Conservation (phyloP, 53 echinoderm and acorn worm genomes). For the Holothuria leucospilota region DNA sequence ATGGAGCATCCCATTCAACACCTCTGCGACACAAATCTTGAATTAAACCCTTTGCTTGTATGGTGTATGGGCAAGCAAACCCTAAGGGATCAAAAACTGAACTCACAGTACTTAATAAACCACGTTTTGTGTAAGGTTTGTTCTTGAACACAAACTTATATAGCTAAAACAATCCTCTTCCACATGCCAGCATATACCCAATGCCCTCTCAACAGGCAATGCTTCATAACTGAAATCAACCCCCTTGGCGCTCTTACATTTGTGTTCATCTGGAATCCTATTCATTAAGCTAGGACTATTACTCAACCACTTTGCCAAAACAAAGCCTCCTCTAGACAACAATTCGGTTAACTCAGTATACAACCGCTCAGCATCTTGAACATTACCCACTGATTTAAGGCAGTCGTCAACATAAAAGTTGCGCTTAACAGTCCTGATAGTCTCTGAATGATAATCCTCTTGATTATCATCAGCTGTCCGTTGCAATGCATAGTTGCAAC, state of each 20-base stretch:
- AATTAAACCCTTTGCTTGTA: slow-evolving; percentile 33
- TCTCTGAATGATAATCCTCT: neutral
- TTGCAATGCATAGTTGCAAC: slow-evolving; percentile 58
- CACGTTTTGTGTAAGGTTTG: slow-evolving; percentile 46
- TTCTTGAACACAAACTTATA: slow-evolving; percentile 25
- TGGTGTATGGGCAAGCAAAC: slow-evolving; percentile 23
- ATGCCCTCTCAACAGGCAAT: slow-evolving; percentile 41
- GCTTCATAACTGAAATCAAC: slow-evolving; percentile 37
- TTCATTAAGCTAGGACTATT: slow-evolving; percentile 41
- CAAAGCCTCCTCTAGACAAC: slow-evolving; percentile 42
- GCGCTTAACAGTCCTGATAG: slow-evolving; percentile 12
- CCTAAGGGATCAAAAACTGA: slow-evolving; percentile 24
- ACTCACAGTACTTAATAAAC: slow-evolving; percentile 38
- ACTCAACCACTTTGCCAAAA: slow-evolving; percentile 50
- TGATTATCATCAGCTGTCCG: slow-evolving; percentile 62
- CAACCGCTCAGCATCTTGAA: slow-evolving; percentile 14
- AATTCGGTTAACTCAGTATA: slow-evolving; percentile 31
- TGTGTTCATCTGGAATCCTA: slow-evolving; percentile 45
- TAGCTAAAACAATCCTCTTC: slow-evolving; percentile 51
- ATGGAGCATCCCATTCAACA: slow-evolving; percentile 49
- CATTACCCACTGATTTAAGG: slow-evolving; percentile 33
- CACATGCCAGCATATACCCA: slow-evolving; percentile 36
- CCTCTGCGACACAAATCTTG: slow-evolving; percentile 42
- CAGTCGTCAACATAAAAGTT: slow-evolving; percentile 61
- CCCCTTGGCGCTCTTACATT: slow-evolving; percentile 22